Evolutionary conservation across 2,797 vertebrate genomes (phyloP), one percentile per base, ranked within the genome.

Genomic region (Anisognathus igniventris): DNA sequence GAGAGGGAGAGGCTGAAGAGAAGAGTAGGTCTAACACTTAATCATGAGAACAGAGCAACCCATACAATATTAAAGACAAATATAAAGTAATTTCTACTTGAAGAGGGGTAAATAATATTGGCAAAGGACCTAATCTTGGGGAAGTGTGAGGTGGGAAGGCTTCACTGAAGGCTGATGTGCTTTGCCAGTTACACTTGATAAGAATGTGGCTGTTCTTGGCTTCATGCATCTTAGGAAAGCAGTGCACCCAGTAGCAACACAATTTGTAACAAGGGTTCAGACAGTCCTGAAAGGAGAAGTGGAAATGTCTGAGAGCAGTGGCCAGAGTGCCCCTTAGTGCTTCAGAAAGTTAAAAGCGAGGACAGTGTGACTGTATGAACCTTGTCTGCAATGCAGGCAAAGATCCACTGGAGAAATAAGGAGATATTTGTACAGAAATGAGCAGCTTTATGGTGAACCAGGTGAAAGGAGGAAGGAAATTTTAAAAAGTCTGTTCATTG

Each of bases 1-100:
- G 98, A 99, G 97, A 97, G 99, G 60, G 98, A 99, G 61, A 98
- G 98, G 64, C 98, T 99, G 96, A 99, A 99, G 98, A 98, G 98
- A 86, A 98, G 99, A 98, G 99, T 99, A 95, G 85, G 98, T 97
- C 85, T 86, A 51, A 72, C 16, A 11, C 18, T 57, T 74, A 14
- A 9, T 62, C 35, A 15, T 56, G 65, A 60, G 28, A 70, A 22
- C 33, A 75, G 6, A 75, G 56, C 58, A 57, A 19, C 10, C 15
- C 15, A 6, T 83, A 44, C 14, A 37, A 2, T 45, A 17, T 66
- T 71, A 68, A 88, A 81, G 60, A 25, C 48, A 92, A 66, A 51
- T 51, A 35, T 5, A 74, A 73, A 79, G 65, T 62, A 45, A 84
- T 87, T 50, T 72, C 40, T 60, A 3, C 57, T 28, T 75, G 60